Evolutionary conservation across 2,888 invertebrate genomes (phyloP).

Genomic region (Pseudoips prasinana): DNA sequence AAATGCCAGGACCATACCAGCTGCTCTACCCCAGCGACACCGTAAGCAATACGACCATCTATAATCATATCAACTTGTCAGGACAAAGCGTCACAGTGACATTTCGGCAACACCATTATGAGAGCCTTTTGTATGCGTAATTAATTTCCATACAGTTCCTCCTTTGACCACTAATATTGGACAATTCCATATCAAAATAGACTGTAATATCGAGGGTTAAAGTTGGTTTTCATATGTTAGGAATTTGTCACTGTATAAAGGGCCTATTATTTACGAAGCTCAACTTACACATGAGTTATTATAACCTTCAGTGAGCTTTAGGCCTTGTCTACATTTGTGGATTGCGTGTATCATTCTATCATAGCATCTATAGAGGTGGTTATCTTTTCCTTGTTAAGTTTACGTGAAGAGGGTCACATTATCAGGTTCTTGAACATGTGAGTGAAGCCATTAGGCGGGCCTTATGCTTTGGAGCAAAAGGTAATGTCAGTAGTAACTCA

Average conservation of each 20-base stretch:
- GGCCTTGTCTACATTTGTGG: no score
- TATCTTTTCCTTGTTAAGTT: no score
- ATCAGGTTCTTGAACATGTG: no score
- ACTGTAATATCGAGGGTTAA: slow-evolving; percentile 28
- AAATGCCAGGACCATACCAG: slow-evolving; percentile 3
- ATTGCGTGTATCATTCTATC: no score
- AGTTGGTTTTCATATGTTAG: slow-evolving; percentile 17
- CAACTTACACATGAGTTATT: slow-evolving; percentile 50
- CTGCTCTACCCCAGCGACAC: no score
- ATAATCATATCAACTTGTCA: slow-evolving; percentile 27
- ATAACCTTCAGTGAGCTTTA: slow-evolving; percentile 45
- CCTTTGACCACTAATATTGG: slow-evolving; percentile 38
- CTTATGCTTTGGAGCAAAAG: no score
- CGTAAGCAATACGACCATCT: neutral
- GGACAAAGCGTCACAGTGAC: slow-evolving; percentile 32
- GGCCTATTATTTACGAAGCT: slow-evolving; percentile 47
- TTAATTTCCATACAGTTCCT: slow-evolving; percentile 54
- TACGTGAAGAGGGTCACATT: no score
- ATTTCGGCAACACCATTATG: slow-evolving; percentile 43
- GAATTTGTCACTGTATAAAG: slow-evolving; percentile 14
- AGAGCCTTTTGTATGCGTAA: slow-evolving; percentile 57
- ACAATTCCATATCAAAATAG: slow-evolving; percentile 23
- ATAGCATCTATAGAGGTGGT: no score
- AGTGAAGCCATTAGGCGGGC: no score
- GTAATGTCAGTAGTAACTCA: no score